Percentiles rank a stretch among this genome's conserved stretches.
Conservation (phyloP, 2,113 vertebrate species). For the Dryoscopus gambensis region DNA sequence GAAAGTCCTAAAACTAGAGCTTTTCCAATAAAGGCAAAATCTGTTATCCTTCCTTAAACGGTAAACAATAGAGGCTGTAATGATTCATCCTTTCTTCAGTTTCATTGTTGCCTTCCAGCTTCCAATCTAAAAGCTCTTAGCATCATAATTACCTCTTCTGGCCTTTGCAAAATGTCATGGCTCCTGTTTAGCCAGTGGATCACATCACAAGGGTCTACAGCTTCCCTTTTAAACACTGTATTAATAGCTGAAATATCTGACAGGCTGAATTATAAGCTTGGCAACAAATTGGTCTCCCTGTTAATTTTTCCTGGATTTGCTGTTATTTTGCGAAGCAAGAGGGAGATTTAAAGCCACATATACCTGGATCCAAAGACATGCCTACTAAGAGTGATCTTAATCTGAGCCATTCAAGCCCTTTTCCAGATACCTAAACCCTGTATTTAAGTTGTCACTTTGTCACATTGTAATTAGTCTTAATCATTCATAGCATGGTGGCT, state of each 20-base stretch:
- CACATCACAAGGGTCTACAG: not conserved
- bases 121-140: slow-evolving; percentile 44
- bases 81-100: slow-evolving; percentile 6
- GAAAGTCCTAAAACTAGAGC: not conserved
- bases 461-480: not conserved
- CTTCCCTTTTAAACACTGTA: slow-evolving; percentile 47
- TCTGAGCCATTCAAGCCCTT: not conserved
- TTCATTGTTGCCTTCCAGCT: slow-evolving; percentile 47
- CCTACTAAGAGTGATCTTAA: not conserved
- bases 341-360: not conserved
- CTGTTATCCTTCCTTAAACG: not conserved
- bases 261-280: slow-evolving; percentile 33
- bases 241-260: slow-evolving; percentile 46
- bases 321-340: not conserved
- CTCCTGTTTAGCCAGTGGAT: slow-evolving; percentile 63
- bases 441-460: not conserved
- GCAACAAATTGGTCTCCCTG: slow-evolving; percentile 10
- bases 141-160: slow-evolving; percentile 49
- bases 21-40: not conserved
- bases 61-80: not conserved
- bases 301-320: not conserved
- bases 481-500: not conserved
- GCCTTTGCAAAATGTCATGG: slow-evolving; percentile 64
- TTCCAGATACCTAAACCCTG: not conserved
- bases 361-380: not conserved